These are phyloP conservation scores for Lucilia cuprina DNA, from an alignment of 1,140 invertebrate species.

Conservation along the genomic window DNA sequence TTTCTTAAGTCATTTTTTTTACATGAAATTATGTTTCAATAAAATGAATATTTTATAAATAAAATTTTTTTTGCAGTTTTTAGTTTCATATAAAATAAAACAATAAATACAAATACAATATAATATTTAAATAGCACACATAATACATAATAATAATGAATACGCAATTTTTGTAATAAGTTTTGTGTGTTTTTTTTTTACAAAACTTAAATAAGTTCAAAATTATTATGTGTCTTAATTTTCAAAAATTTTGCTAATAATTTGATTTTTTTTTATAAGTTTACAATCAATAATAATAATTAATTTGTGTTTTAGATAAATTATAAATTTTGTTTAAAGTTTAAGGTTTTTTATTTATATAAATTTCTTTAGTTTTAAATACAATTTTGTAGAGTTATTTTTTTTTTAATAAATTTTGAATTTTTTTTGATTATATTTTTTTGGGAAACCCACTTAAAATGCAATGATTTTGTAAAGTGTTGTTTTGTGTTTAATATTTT, in stretches of 20 bases:
- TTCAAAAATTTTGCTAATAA: conserved; percentile 23
- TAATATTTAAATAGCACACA: not conserved
- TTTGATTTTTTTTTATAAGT: not conserved
- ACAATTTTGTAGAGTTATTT: not conserved
- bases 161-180: not conserved
- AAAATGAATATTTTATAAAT: no score
- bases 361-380: not conserved
- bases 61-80: not conserved
- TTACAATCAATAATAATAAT: not conserved
- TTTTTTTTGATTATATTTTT: conserved; percentile 5
- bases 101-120: conserved; percentile 10
- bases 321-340: not conserved
- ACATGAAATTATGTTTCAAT: not conserved
- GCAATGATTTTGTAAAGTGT: conserved; percentile 19
- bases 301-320: not conserved
- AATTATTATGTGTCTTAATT: not conserved
- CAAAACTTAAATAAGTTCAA: not conserved
- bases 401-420: not conserved
- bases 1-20: not conserved
- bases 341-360: not conserved
- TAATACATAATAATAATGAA: not conserved
- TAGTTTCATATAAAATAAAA: not conserved
- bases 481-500: not conserved
- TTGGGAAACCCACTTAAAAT: conserved; percentile 36
- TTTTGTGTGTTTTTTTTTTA: not conserved